phyloP scores from a whole-genome alignment of 1,140 invertebrate species.

The Phymorhynchus buccinoides region DNA sequence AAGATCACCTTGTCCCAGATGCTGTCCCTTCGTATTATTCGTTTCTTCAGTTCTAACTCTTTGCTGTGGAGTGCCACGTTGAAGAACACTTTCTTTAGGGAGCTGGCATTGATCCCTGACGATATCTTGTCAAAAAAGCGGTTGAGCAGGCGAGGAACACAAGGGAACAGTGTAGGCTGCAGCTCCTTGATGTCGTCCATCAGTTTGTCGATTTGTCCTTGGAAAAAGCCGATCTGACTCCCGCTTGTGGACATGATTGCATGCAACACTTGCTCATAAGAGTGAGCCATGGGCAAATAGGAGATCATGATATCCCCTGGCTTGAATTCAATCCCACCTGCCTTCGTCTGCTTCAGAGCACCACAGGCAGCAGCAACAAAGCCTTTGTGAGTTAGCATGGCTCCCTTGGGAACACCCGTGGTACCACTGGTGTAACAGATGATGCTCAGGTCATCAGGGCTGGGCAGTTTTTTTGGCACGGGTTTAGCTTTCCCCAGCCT shows the following conservation, averaged over 20 bases:
- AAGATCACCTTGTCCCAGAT: conserved; percentile 86
- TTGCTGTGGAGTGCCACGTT: conserved; percentile 63
- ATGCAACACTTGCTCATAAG: conserved; percentile 79
- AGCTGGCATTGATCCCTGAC: conserved; percentile 57
- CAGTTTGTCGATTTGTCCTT: conserved; percentile 95
- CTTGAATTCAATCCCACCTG: conserved; percentile 45
- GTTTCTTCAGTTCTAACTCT: conserved; percentile 63
- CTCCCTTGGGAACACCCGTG: too few relatives aligned
- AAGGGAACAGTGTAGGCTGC: conserved; percentile 93
- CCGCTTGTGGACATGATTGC: conserved; percentile 79
- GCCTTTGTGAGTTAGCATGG: too few relatives aligned
- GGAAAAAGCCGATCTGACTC: conserved; percentile 93
- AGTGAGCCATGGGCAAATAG: conserved; percentile 96
- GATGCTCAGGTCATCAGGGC: too few relatives aligned
- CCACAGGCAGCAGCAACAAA: too few relatives aligned
- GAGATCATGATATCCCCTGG: conserved; percentile 79
- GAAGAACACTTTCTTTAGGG: conserved; percentile 63
- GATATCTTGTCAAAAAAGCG: conserved; percentile 83
- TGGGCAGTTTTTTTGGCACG: too few relatives aligned
- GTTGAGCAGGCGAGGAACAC: conserved; percentile 95
- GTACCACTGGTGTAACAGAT: too few relatives aligned
- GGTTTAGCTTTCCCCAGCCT: too few relatives aligned
- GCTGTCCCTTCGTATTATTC: conserved; percentile 70
- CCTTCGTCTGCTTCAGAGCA: too few relatives aligned
- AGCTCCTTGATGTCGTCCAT: conserved; percentile 92